Evolutionary conservation across 2,113 vertebrate genomes (phyloP), one percentile per base, ranked within the genome.

Genomic region (Hyperoodon ampullatus): DNA sequence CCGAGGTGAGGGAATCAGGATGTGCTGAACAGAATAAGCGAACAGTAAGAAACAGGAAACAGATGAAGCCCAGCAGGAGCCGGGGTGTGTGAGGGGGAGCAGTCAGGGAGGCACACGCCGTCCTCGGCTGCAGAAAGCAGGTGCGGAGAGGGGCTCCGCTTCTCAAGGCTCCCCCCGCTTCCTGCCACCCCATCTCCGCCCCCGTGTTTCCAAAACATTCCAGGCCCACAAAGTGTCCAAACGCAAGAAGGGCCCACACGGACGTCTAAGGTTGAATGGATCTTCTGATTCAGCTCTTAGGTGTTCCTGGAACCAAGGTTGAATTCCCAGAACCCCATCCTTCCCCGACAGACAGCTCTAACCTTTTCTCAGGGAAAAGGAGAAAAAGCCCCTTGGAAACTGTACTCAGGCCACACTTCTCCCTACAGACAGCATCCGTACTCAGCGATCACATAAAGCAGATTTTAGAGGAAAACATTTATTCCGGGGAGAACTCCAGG

Each of bases 61-160:
- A 12, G 28, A n/a, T 8, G 19, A 26, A 50, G 26, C 15, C 19
- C 35, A 6, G 42, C 2, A 14, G 8, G 44, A 42, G 47, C 7
- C 16, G 7, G 50, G 15, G 21, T 13, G 0, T 11, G 75, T 0
- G 39, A 33, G 58, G 30, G 13, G 0, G 0, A 39, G 60, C 13
- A 19, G 66, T 19, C 65, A 2, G 1, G 39, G 6, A 2, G 7
- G 44, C 15, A 6, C 0, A 11, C 50, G 5, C 42, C 11, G 1
- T 18, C 12, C 21, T 47, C 3, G 3, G 24, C 39, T 16, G 35
- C 16, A 28, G 87, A 23, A 16, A 50, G 26, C 28, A 9, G 28
- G 2, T 16, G 11, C 4, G 63, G 18, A 10, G n/a, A 42, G 8
- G 18, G 12, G 4, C 14, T 65, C 71, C 5, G 35, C 60, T 61